These are phyloP conservation scores for Pocillopora verrucosa DNA, from an alignment of 64 coral and sea anemone genomes.

Conservation along the genomic window DNA sequence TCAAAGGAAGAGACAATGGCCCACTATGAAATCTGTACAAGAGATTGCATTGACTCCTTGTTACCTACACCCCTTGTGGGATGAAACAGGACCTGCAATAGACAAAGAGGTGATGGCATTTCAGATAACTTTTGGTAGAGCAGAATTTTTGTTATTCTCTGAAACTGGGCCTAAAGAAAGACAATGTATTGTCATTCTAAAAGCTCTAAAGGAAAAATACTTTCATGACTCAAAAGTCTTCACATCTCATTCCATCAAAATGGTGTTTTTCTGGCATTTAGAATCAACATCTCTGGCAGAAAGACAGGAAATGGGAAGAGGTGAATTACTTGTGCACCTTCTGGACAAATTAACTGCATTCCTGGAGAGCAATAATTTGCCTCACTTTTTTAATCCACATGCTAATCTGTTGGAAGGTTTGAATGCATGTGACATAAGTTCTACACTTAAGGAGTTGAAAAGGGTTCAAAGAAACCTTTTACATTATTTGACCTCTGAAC, in stretches of 20 bases:
- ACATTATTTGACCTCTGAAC: neutral
- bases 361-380: conserved; percentile 10
- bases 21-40: conserved; percentile 1
- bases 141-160: conserved; percentile 15
- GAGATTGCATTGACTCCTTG: neutral
- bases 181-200: conserved; percentile 13
- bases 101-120: neutral
- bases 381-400: conserved; percentile 4
- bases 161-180: conserved; percentile 35
- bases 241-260: conserved; percentile 9
- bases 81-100: neutral
- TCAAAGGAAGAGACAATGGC: conserved; percentile 10
- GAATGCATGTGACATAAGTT: neutral
- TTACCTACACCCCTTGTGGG: conserved; percentile 17
- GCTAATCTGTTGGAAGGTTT: conserved; percentile 4
- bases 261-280: conserved; percentile 22
- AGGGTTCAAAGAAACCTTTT: neutral
- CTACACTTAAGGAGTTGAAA: neutral
- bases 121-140: neutral
- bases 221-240: neutral
- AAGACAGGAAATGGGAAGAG: conserved; percentile 18
- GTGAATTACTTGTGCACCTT: neutral
- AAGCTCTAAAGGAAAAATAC: conserved; percentile 11
- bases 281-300: neutral
- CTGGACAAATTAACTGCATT: neutral